Conservation (phyloP, 1,140 invertebrate species). For the Drosophila tsacasi region DNA sequence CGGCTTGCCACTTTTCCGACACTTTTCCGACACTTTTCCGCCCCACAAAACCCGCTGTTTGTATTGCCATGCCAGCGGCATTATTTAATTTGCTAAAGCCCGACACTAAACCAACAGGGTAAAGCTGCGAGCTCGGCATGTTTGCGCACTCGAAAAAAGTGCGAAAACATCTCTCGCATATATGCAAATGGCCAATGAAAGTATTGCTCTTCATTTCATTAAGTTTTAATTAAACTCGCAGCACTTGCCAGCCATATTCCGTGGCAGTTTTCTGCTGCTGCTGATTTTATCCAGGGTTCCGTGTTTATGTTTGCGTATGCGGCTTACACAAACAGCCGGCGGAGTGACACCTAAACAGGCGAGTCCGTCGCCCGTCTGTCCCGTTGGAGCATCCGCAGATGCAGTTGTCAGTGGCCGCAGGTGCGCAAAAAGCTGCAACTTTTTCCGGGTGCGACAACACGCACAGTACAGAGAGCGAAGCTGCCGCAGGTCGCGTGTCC, state of each 20-base stretch:
- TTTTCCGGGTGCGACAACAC: constrained; percentile 7
- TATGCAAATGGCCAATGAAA: constrained; percentile 63
- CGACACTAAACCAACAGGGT: constrained; percentile 38
- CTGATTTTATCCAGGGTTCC: constrained; percentile 3
- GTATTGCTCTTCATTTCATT: constrained; percentile 72
- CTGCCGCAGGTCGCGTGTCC: constrained; percentile 26
- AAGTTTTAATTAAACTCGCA: constrained; percentile 74
- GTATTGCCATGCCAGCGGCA: constrained; percentile 23
- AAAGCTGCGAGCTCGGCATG: constrained; percentile 27
- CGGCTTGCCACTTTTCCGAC: constrained; percentile 9
- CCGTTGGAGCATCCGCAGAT: constrained; percentile 20
- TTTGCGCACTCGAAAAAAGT: constrained; percentile 19
- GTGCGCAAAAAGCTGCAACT: constrained; percentile 27
- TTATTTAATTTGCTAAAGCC: constrained; percentile 48
- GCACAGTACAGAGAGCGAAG: neutral
- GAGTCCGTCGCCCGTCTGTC: neutral
- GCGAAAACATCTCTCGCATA: constrained; percentile 9
- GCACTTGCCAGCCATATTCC: constrained; percentile 34
- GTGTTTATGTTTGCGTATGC: constrained; percentile 48
- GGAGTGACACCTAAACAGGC: constrained; percentile 21
- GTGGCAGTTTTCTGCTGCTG: constrained; percentile 1
- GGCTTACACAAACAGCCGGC: constrained; percentile 62
- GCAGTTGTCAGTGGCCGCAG: constrained; percentile 47
- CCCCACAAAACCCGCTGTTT: constrained; percentile 14
- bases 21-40: neutral